Evolutionary conservation across 2,797 vertebrate genomes (phyloP).

Genomic region (Leucoraja ocellata): DNA sequence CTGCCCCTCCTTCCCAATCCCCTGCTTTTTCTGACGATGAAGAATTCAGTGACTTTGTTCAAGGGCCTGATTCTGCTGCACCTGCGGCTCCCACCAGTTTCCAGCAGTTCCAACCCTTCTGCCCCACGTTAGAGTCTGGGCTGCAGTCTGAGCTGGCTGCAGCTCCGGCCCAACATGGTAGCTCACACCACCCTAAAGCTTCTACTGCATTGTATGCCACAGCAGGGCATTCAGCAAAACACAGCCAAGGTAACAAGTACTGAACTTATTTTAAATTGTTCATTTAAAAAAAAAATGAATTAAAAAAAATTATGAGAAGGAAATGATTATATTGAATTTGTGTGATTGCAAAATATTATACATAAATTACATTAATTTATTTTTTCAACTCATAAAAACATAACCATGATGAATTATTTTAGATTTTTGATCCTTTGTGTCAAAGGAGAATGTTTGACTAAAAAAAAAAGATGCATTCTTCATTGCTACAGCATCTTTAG

Average conservation of each 20-base stretch:
- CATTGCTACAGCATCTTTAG: background rate
- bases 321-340: conserved; percentile 3
- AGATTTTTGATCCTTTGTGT: background rate
- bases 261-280: conserved; percentile 4
- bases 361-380: background rate
- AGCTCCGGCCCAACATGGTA: conserved; percentile 70
- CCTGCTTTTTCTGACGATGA: conserved; percentile 77
- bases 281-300: background rate
- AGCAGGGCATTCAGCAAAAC: conserved; percentile 54
- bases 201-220: conserved; percentile 52
- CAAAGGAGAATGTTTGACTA: background rate
- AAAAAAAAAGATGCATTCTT: background rate
- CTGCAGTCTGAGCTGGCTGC: conserved; percentile 65
- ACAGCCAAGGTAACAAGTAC: conserved; percentile 51
- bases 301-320: background rate
- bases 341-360: background rate
- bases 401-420: background rate
- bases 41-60: conserved; percentile 97
- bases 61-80: conserved; percentile 69
- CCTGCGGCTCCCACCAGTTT: conserved; percentile 58
- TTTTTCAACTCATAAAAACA: background rate
- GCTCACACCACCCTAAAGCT: conserved; percentile 71
- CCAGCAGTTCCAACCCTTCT: conserved; percentile 66
- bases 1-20: conserved; percentile 70
- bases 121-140: conserved; percentile 52